Percentiles rank a stretch among this genome's conserved stretches.
These are phyloP conservation scores for Pipistrellus nathusii DNA, from an alignment of 2,797 vertebrate genomes.

Conservation along the genomic window DNA sequence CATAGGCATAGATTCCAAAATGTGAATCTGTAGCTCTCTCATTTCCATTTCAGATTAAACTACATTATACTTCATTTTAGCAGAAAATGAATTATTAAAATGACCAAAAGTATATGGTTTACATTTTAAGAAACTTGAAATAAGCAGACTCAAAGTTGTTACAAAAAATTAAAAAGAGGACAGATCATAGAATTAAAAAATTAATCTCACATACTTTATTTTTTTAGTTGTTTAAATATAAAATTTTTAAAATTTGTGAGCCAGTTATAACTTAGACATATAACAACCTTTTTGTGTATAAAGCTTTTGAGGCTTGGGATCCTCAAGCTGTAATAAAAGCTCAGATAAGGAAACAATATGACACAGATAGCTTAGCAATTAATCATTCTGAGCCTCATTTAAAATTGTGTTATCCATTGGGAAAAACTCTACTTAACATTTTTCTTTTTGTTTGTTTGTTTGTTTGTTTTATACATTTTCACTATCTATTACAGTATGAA, in stretches of 20 bases:
- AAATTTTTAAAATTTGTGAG: slow-evolving; percentile 25
- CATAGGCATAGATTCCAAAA: slow-evolving; percentile 13
- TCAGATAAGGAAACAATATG: slow-evolving; percentile 46
- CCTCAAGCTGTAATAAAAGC: slow-evolving; percentile 42
- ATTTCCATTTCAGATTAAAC: slow-evolving; percentile 60
- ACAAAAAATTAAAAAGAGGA: neutral
- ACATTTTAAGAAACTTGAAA: slow-evolving; percentile 60
- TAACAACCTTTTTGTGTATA: slow-evolving; percentile 48
- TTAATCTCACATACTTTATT: slow-evolving; percentile 56
- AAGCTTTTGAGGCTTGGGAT: neutral
- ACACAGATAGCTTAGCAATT: slow-evolving; percentile 30
- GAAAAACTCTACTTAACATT: slow-evolving; percentile 1
- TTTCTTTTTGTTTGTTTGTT: neutral
- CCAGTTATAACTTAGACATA: slow-evolving; percentile 18
- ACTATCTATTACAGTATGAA: slow-evolving; percentile 51
- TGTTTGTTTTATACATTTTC: slow-evolving; percentile 63
- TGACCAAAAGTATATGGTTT: neutral
- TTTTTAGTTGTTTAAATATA: slow-evolving; percentile 29
- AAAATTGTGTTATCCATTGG: neutral
- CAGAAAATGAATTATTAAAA: slow-evolving; percentile 19
- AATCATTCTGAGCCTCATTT: slow-evolving; percentile 39
- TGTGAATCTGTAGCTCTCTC: neutral
- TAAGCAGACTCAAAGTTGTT: slow-evolving; percentile 52
- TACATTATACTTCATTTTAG: neutral
- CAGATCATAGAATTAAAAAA: slow-evolving; percentile 24